Base-by-base conservation (phyloP, 1,140 invertebrate species). In the Drosophila arizonae region DNA sequence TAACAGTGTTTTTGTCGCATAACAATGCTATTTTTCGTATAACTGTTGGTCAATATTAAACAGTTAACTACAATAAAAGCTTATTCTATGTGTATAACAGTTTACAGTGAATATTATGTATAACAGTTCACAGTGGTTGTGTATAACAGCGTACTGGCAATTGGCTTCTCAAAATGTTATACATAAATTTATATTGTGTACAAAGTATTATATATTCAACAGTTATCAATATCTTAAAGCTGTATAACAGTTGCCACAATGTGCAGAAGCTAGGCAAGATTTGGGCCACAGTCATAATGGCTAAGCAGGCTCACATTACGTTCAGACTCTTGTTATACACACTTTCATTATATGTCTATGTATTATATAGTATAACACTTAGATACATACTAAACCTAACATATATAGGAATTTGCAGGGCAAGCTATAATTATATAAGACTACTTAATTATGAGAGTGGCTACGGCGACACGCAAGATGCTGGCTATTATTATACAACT, bases 401-500 rank as follows among this genome's bases (percentile, higher is more conserved):
- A 15, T 63, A 63, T 39, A 71, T 66, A 72, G 71, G 70, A 68
- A 72, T 70, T 55, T n/a, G 39, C 62, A 39, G 36, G 60, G 33
- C 45, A 51, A 62, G 51, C 36, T 56, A 33, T 28, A 67, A 52
- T 51, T 67, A 66, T 17, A 46, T 48, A 21, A 13, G 36, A 26
- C 39, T 41, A 69, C 56, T 62, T 65, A 70, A 57, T 57, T 61
- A 72, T 57, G 63, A 72, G 63, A 67, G 63, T 39, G 63, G 48
- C 63, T 64, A 70, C 48, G 43, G 43, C 6, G 43, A 46, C 15
- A 50, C 64, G 39, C 56, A 54, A 43, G 56, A 15, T 17, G 21
- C 55, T 50, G 67, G 69, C 33, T 33, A 33, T 33, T 5, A 33
- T 33, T 33, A 33, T 2, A 9, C 56, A 55, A 39, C 64, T 68